Evolutionary conservation across 1,140 invertebrate species (phyloP).

Genomic region (Brachionus asplanchnoidis): DNA sequence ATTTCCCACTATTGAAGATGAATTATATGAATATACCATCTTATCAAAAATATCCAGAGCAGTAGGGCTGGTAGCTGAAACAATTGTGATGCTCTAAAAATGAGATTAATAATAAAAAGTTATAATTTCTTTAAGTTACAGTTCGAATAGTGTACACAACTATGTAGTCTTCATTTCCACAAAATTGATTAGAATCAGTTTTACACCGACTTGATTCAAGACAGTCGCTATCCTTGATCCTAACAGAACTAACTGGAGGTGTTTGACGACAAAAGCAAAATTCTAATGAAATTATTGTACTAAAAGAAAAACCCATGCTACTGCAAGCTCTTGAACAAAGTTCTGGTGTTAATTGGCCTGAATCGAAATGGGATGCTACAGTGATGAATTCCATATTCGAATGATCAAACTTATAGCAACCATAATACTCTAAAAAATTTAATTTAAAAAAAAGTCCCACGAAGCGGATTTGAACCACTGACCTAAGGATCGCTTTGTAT

Average conservation of each 20-base stretch:
- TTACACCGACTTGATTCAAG: background rate
- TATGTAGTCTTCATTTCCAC: background rate
- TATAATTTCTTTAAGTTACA: background rate
- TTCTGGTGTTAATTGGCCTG: background rate
- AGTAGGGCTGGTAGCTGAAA: background rate
- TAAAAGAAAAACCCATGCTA: conserved; percentile 9
- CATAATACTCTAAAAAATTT: background rate
- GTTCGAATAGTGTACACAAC: background rate
- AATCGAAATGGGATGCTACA: conserved; percentile 22
- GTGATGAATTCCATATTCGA: background rate
- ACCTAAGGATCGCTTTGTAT: background rate
- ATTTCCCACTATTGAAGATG: background rate
- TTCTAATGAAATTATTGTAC: background rate
- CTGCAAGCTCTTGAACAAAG: background rate
- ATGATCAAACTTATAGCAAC: background rate
- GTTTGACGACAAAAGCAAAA: background rate
- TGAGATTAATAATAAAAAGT: background rate
- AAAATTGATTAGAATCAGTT: background rate
- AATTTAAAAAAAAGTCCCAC: background rate
- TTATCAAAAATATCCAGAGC: background rate
- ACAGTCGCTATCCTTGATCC: background rate
- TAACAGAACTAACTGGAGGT: background rate
- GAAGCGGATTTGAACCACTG: background rate
- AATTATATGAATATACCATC: background rate
- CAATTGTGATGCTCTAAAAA: background rate